phyloP scores from a whole-genome alignment of 2,113 vertebrate species.

The Hymenochirus boettgeri region DNA sequence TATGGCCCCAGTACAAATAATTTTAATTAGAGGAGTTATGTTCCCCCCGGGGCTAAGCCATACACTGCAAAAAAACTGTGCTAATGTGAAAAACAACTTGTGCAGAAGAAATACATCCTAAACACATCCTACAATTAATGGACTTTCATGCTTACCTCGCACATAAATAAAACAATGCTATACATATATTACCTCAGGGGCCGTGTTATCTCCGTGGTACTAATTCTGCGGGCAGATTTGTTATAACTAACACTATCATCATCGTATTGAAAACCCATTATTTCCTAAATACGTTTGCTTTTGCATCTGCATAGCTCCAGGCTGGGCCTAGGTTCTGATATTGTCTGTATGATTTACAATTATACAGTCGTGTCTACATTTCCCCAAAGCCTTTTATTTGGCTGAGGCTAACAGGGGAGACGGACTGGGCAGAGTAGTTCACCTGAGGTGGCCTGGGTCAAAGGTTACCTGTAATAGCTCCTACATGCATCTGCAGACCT shows the following conservation, averaged over 20 bases:
- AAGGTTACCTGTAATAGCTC: slow-evolving; percentile 73
- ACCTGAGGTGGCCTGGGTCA: slow-evolving; percentile 71
- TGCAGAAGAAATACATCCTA: slow-evolving; percentile 58
- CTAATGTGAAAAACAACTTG: slow-evolving; percentile 57
- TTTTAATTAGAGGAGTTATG: slow-evolving; percentile 56
- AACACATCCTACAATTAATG: slow-evolving; percentile 63
- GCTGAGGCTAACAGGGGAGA: slow-evolving; percentile 66
- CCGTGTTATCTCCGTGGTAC: slow-evolving; percentile 52
- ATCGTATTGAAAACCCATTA: slow-evolving; percentile 55
- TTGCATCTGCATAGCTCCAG: slow-evolving; percentile 62
- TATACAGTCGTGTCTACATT: slow-evolving; percentile 40
- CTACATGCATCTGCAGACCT: slow-evolving; percentile 65
- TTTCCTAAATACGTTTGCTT: slow-evolving; percentile 62
- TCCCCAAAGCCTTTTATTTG: slow-evolving; percentile 54
- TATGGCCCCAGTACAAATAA: slow-evolving; percentile 43
- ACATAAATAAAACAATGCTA: slow-evolving; percentile 54
- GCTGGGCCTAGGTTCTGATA: slow-evolving; percentile 55
- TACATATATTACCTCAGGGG: slow-evolving; percentile 53
- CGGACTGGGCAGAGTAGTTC: slow-evolving; percentile 68
- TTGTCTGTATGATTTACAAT: slow-evolving; percentile 56
- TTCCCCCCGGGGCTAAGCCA: slow-evolving; percentile 52
- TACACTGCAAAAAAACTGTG: slow-evolving; percentile 52
- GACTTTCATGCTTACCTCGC: slow-evolving; percentile 54
- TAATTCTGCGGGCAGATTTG: slow-evolving; percentile 55
- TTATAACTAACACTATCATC: slow-evolving; percentile 56